These are phyloP conservation scores for Australoheros scitulus DNA, from an alignment of 2,113 vertebrate species.

Conservation along the genomic window DNA sequence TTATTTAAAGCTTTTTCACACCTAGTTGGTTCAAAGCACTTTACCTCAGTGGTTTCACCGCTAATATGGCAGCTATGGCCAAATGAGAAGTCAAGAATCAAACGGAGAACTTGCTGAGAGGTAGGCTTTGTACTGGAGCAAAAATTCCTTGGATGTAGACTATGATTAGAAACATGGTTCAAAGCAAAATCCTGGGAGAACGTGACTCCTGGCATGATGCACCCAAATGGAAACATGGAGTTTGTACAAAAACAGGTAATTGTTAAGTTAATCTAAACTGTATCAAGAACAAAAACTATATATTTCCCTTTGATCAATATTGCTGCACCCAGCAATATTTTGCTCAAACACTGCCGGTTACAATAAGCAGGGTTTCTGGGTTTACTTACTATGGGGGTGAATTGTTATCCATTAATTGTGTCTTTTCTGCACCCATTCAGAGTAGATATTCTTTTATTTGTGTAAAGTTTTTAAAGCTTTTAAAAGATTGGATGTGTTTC, in stretches of 20 bases:
- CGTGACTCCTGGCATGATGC: not conserved
- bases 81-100: slow-evolving; percentile 3
- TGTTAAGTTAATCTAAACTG: not conserved
- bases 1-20: slow-evolving; percentile 47
- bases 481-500: not conserved
- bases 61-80: not conserved
- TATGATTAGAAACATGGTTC: not conserved
- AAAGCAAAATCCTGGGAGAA: not conserved
- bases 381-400: not conserved
- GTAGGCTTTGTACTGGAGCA: not conserved
- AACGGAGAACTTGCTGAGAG: not conserved
- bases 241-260: not conserved
- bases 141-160: not conserved
- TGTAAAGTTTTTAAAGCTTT: not conserved
- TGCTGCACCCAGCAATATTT: not conserved
- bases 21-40: slow-evolving; percentile 29
- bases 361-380: not conserved
- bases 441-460: not conserved
- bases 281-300: not conserved
- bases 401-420: not conserved
- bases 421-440: not conserved
- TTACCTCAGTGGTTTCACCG: slow-evolving; percentile 10
- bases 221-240: not conserved
- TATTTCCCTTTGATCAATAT: not conserved
- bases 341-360: not conserved